Evolutionary conservation across 2,888 invertebrate species (phyloP), one percentile per base, ranked within the genome.

Genomic region (Baronia brevicornis): DNA sequence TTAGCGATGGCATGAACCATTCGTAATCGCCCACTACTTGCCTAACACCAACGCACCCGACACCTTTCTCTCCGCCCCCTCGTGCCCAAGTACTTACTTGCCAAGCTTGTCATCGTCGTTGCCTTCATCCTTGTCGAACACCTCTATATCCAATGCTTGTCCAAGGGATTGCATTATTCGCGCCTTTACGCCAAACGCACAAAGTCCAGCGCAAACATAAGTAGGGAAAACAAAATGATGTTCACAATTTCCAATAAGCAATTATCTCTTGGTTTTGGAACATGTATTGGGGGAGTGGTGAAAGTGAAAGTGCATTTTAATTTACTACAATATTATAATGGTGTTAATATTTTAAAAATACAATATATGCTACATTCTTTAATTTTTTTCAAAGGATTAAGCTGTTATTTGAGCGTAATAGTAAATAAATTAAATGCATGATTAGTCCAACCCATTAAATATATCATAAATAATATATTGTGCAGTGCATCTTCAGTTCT

Each of bases 71-170:
- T 12, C 6, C 17, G 5, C 10, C n/a, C 9, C 9, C 24, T 11
- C 26, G 8, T 12, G 20, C n/a, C n/a, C n/a, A n/a, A n/a, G 41
- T 55, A 74, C 89, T 86, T 88, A 94, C 93, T 93, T 93, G 84
- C 96, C 96, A 52, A 96, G 87, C 57, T 88, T 89, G 80, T 96
- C 96, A 84, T 97, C 95, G 69, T 91, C 89, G 57, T 90, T 88
- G 56, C 89, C 87, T 53, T 95, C 93, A 73, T 97, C 97, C 73
- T 91, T 90, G 88, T 97, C 96, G 86, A 90, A 90, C 48, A 96
- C 82, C 64, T 91, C 90, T 50, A 96, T 74, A 57, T 89, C 88
- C 73, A 93, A 82, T 66, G 86, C 85, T 80, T 93, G 93, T 49
- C 92, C 91, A 75, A 89, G 73, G 71, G 90, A 70, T 68, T 88